phyloP scores from a whole-genome alignment of 1,140 invertebrate species.

The Bradysia coprophila region DNA sequence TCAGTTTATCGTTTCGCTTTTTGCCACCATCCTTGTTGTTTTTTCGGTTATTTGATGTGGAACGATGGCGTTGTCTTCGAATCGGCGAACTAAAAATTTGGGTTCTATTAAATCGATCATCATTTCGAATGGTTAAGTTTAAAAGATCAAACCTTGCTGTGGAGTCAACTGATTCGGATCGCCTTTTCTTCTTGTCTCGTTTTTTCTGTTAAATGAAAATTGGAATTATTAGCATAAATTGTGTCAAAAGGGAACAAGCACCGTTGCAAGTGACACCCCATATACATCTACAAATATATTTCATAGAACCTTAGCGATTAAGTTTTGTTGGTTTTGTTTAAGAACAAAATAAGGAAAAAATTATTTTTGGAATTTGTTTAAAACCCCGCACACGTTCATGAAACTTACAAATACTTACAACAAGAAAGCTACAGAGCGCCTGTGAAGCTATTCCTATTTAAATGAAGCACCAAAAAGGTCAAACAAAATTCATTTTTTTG shows the following conservation, averaged over 20 bases:
- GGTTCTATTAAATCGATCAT: neutral
- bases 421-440: slow-evolving; percentile 26
- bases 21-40: neutral
- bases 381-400: neutral
- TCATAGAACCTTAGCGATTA: too few relatives aligned
- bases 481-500: slow-evolving; percentile 20
- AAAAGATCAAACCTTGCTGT: slow-evolving; percentile 12
- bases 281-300: too few relatives aligned
- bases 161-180: slow-evolving; percentile 13
- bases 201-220: slow-evolving; percentile 16
- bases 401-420: neutral
- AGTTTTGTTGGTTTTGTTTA: neutral
- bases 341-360: neutral
- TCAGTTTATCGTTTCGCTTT: neutral
- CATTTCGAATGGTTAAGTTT: neutral
- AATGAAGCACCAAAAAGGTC: slow-evolving; percentile 25
- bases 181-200: slow-evolving; percentile 19
- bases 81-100: neutral
- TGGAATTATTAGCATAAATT: neutral
- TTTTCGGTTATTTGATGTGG: neutral
- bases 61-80: neutral
- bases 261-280: too few relatives aligned
- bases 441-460: slow-evolving; percentile 24
- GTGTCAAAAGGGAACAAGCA: neutral
- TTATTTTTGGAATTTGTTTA: neutral